Base-by-base conservation (phyloP, 2,797 vertebrate species). In the Schizothorax lantsangensis region DNA sequence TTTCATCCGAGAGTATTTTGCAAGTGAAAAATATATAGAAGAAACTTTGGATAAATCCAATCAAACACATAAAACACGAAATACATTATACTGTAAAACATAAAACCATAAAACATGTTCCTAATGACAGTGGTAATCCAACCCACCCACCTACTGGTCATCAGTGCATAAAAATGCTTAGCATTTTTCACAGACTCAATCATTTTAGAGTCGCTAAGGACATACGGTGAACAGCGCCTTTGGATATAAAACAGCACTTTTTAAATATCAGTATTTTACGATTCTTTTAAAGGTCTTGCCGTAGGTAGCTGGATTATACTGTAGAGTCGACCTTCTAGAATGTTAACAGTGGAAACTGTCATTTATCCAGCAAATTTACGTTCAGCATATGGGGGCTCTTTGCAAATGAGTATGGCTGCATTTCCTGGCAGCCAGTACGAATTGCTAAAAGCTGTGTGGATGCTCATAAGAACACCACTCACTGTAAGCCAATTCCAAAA, bases 71-170 rank as follows among this genome's bases (percentile, higher is more conserved):
- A 54, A 87, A 87, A 81, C 64, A 85, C 68, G 83, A 85, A 89
- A 86, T 71, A 86, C 36, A 73, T 88, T 83, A 75, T n/a, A 79
- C 33, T 33, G 36, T 77, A 80, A 84, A 71, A 62, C 81, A 64
- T 83, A 69, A 84, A 84, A 71, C 59, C 81, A 64, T 84, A 71
- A 84, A 82, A 81, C 45, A 66, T 73, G 47, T 80, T 85, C n/a
- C 73, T 88, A 87, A 88, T 89, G 86, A 88, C 75, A 85, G 84
- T 59, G 80, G 84, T 91, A 92, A 92, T 89, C 89, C 92, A 93
- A 92, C 89, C 92, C 90, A 91, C 87, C 90, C 92, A 92, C 90
- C 91, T 91, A 91, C 92, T 92, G 92, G 91, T 90, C 91, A 85
- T 89, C 79, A 83, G 85, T 88, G 90, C 87, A 86, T 86, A 89